Percentiles rank a stretch among this genome's conserved stretches.
phyloP scores from a whole-genome alignment of 2,888 invertebrate species.

The Oxyteleia sp. region DNA sequence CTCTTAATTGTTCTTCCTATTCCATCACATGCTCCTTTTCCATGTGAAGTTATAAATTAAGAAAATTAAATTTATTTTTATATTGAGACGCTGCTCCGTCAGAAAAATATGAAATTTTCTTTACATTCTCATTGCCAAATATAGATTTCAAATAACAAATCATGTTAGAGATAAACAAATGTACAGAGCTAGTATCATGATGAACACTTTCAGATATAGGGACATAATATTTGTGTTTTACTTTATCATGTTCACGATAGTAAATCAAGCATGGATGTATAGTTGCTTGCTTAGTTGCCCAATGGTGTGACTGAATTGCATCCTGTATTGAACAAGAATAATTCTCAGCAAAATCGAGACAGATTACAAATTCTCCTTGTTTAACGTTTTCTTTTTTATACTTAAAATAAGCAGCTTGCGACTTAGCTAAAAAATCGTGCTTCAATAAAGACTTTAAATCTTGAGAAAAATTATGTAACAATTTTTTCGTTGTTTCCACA shows the following conservation, averaged over 20 bases:
- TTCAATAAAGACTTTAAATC: not conserved
- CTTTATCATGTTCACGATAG: not conserved
- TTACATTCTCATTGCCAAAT: not conserved
- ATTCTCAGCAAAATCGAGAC: slow-evolving; percentile 1
- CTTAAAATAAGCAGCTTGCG: not conserved
- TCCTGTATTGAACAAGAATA: not conserved
- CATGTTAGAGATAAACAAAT: slow-evolving; percentile 1
- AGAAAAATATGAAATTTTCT: slow-evolving; percentile 8
- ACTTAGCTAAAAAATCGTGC: not conserved
- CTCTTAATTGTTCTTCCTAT: slow-evolving; percentile 37
- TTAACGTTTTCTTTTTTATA: slow-evolving; percentile 1
- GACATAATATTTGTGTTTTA: not conserved
- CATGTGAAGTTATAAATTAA: slow-evolving; percentile 51
- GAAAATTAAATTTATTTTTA: slow-evolving; percentile 18
- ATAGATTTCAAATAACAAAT: not conserved
- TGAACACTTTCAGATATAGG: too few species aligned
- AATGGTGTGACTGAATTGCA: not conserved
- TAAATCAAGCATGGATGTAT: not conserved
- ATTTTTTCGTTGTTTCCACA: too few species aligned
- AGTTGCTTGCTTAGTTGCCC: not conserved
- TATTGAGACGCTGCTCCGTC: not conserved
- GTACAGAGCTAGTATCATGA: too few species aligned
- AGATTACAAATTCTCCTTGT: not conserved
- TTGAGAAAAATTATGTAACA: too few species aligned
- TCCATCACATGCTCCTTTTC: slow-evolving; percentile 44